These are phyloP conservation scores for Sminthurinus aureus DNA, from an alignment of 2,888 invertebrate genomes.

Conservation along the genomic window DNA sequence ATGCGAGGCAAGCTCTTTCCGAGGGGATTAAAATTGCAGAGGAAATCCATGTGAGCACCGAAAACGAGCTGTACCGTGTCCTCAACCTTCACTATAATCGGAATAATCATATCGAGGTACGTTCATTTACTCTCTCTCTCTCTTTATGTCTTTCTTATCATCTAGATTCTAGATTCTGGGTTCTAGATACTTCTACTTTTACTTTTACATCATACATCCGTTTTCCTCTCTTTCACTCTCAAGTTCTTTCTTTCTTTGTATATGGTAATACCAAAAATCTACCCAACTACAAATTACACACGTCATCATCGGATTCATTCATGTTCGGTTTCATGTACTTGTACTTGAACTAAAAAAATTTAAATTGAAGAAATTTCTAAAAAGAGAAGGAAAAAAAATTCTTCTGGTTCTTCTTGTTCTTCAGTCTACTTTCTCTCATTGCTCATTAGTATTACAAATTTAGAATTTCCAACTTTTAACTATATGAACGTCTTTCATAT, in stretches of 20 bases:
- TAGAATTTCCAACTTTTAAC: not conserved
- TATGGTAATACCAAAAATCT: not conserved
- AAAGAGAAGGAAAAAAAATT: not conserved
- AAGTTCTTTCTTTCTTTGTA: not conserved
- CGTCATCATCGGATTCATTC: no score
- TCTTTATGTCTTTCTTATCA: not conserved
- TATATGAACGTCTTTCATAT: not conserved
- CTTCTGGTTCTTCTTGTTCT: not conserved
- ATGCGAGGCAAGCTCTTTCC: conserved; percentile 95
- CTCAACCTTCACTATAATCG: conserved; percentile 99
- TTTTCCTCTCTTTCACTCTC: no score
- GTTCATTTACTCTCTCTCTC: conserved; percentile 59
- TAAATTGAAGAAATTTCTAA: not conserved
- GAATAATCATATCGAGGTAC: conserved; percentile 95
- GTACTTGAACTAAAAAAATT: not conserved
- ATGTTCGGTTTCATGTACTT: no score
- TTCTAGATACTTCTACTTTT: not conserved
- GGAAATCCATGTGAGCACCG: conserved; percentile 91
- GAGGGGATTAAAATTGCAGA: conserved; percentile 94
- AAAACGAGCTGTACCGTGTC: conserved; percentile 97
- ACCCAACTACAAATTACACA: not conserved
- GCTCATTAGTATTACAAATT: no score
- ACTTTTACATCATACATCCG: not conserved
- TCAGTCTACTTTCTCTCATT: not conserved
- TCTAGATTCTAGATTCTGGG: not conserved